Evolutionary conservation across 2,113 vertebrate genomes (phyloP).

Genomic region (Misgurnus mizolepis): DNA sequence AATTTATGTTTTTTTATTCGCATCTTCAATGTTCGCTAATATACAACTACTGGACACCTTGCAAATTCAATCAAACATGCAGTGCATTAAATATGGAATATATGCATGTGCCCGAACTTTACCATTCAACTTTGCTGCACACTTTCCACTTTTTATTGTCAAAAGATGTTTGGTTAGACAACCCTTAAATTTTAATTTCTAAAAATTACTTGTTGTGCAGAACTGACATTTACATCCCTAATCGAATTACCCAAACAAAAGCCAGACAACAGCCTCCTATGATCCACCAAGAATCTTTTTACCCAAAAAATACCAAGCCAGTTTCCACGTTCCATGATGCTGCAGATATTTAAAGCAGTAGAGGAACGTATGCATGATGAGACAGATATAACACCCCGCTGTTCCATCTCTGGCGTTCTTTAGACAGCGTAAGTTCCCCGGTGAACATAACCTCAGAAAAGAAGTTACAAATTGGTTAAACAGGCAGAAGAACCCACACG

Average conservation of each 20-base stretch:
- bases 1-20: too few species aligned
- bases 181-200: background rate
- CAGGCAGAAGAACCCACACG: slow-evolving; percentile 1
- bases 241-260: slow-evolving; percentile 2
- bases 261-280: background rate
- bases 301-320: slow-evolving; percentile 16
- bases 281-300: background rate
- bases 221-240: background rate
- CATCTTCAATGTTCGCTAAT: too few species aligned
- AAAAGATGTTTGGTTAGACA: background rate
- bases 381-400: slow-evolving; percentile 8
- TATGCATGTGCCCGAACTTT: background rate
- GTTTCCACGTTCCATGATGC: background rate
- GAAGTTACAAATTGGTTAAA: slow-evolving; percentile 5
- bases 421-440: background rate
- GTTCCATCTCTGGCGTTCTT: background rate
- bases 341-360: slow-evolving; percentile 1
- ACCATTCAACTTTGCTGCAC: background rate
- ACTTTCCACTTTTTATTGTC: background rate
- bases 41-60: too few species aligned
- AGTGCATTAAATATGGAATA: background rate
- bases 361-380: background rate
- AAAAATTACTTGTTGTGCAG: background rate
- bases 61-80: background rate
- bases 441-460: background rate